Evolutionary conservation across 2,113 vertebrate genomes (phyloP).

Genomic region (Chionis minor): DNA sequence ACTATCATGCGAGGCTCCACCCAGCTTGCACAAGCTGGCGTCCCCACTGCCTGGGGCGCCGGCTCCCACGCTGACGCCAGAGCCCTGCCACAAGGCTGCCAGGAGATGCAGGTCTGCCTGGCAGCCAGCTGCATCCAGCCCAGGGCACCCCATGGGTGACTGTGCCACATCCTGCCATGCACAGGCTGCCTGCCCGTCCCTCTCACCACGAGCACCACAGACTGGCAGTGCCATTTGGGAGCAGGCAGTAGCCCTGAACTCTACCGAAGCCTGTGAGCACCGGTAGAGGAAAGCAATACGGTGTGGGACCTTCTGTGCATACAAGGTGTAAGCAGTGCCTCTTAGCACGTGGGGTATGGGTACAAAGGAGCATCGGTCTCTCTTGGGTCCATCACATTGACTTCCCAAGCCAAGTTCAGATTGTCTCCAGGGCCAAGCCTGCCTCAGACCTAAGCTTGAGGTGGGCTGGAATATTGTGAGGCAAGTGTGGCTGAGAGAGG

Average conservation of each 20-base stretch:
- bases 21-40: neutral
- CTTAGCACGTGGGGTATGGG: neutral
- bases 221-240: accelerated
- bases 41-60: neutral
- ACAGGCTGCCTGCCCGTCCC: neutral
- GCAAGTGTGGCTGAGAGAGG: neutral
- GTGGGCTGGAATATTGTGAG: neutral
- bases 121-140: neutral
- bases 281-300: neutral
- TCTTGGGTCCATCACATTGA: neutral
- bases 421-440: neutral
- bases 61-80: accelerated
- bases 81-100: neutral
- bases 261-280: neutral
- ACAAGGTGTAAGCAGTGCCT: neutral
- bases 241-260: neutral
- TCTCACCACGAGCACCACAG: neutral
- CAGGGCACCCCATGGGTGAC: neutral
- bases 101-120: neutral
- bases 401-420: neutral
- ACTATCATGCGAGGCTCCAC: neutral
- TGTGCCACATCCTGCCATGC: neutral
- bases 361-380: accelerated
- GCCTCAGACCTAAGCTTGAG: neutral
- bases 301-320: neutral